Conservation (phyloP, 2,797 vertebrate genomes). For the Psittacula derbiana region DNA sequence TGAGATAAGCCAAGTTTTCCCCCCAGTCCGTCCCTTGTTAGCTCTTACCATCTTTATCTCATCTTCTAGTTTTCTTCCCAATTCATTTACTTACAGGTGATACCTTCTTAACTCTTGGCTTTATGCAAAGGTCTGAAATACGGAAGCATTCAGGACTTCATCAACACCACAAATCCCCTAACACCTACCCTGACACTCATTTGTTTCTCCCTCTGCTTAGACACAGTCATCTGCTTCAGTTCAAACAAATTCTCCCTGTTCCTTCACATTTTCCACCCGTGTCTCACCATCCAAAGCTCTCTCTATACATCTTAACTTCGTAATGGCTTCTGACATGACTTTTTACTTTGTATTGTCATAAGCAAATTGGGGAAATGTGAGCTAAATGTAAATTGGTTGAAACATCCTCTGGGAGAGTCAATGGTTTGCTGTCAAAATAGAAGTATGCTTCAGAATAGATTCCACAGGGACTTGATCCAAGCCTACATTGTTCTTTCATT, state of each 20-base stretch:
- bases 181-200: neutral
- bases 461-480: neutral
- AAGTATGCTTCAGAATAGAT: neutral
- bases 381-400: conserved; percentile 27
- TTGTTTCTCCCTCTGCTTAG: neutral
- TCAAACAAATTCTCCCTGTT: neutral
- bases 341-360: neutral
- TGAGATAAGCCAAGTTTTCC: neutral
- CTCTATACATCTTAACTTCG: neutral
- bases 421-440: conserved; percentile 52
- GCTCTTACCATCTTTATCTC: neutral
- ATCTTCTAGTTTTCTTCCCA: neutral
- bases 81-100: neutral
- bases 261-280: neutral
- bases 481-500: neutral
- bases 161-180: neutral
- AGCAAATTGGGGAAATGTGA: neutral
- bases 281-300: neutral
- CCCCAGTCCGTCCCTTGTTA: neutral
- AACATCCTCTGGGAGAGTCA: conserved; percentile 45
- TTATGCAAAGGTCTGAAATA: neutral
- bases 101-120: neutral
- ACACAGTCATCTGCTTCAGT: neutral
- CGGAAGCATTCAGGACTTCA: neutral
- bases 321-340: neutral